Conservation (phyloP, 2,797 vertebrate species). For the Rhinogobio ventralis region DNA sequence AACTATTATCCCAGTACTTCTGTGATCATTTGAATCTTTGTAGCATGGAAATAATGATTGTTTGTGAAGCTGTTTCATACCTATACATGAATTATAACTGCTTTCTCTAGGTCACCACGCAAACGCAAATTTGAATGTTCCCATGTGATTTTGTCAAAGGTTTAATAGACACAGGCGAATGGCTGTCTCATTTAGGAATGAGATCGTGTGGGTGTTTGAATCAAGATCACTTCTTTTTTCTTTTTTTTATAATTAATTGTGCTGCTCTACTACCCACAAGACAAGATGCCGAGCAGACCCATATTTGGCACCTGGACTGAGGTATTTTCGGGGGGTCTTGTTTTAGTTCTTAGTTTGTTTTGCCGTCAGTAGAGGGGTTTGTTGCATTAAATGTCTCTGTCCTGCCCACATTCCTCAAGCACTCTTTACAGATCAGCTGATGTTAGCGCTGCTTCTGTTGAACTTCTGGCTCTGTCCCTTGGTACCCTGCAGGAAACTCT, state of each 20-base stretch:
- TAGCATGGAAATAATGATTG: too few species aligned
- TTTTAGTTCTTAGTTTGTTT: background rate
- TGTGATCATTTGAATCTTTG: too few species aligned
- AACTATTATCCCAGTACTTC: too few species aligned
- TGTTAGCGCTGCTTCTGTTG: background rate
- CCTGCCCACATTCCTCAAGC: background rate
- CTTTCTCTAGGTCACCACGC: too few species aligned
- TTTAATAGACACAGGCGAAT: too few species aligned
- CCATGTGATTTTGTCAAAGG: too few species aligned
- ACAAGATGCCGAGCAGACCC: background rate
- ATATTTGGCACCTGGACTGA: background rate
- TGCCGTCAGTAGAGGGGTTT: background rate
- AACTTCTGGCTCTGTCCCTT: constrained; percentile 11
- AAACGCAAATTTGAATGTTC: too few species aligned
- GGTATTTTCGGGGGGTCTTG: background rate
- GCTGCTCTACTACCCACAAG: background rate
- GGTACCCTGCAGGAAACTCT: constrained; percentile 46
- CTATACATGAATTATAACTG: too few species aligned
- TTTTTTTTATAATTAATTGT: background rate
- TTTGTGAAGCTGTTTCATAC: too few species aligned
- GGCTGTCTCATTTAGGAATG: too few species aligned
- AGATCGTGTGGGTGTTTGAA: too few species aligned
- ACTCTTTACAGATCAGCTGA: constrained; percentile 16
- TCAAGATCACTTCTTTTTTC: too few species aligned
- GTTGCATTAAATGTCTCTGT: background rate